Percentiles rank a stretch among this genome's conserved stretches.
Evolutionary conservation across 92 coral and sea anemone species (phyloP).

Genomic region (Actinostola sp.): DNA sequence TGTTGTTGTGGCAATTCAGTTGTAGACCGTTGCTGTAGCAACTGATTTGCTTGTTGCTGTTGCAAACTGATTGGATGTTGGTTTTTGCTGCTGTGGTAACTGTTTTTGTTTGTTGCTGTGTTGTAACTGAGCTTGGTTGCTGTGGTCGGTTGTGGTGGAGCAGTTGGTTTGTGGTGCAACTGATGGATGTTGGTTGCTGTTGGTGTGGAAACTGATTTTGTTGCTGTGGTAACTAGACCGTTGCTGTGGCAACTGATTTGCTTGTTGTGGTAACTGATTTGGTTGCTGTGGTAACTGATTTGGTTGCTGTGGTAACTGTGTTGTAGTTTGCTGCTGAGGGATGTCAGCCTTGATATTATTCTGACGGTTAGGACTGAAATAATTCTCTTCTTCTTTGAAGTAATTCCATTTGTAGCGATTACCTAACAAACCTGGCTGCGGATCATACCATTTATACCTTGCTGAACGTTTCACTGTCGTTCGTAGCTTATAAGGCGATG

Average conservation of each 20-base stretch:
- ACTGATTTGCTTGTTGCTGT: constrained; percentile 14
- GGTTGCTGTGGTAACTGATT: constrained; percentile 19
- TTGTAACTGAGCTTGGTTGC: neutral
- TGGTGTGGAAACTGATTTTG: neutral
- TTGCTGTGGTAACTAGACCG: neutral
- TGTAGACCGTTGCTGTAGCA: constrained; percentile 1
- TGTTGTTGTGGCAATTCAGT: constrained; percentile 7
- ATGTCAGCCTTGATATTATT: neutral
- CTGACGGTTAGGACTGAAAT: neutral
- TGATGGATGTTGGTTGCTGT: neutral
- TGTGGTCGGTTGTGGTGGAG: neutral
- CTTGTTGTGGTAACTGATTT: constrained; percentile 4
- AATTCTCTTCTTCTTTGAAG: neutral
- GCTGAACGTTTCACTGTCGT: constrained; percentile 13
- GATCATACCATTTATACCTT: constrained; percentile 21
- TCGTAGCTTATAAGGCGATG: neutral
- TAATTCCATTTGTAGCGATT: constrained; percentile 3
- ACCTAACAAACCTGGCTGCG: neutral
- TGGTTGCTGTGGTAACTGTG: neutral
- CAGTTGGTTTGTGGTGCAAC: neutral
- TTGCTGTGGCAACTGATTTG: neutral
- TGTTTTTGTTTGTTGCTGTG: neutral
- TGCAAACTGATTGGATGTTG: neutral
- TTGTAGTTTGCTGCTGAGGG: neutral
- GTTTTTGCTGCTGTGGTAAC: neutral